Percentiles rank a stretch among this genome's conserved stretches.
Conservation (phyloP, 92 coral and sea anemone genomes). For the Chrysogorgia sp. region DNA sequence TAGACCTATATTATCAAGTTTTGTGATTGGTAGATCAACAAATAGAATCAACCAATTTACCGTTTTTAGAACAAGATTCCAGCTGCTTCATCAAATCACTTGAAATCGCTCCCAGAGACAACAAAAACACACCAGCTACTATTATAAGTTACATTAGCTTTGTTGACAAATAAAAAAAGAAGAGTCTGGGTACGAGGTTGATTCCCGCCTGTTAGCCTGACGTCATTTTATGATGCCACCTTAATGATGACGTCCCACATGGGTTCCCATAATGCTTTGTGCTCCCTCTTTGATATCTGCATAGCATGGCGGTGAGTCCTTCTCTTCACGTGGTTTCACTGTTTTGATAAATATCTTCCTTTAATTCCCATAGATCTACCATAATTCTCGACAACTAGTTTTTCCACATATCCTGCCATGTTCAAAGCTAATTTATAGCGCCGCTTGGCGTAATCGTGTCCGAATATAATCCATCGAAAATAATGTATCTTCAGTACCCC, state of each 20-base stretch:
- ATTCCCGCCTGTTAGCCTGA: no score
- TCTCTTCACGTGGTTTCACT: constrained; percentile 56
- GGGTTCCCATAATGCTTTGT: constrained; percentile 40
- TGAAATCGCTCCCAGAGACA: no score
- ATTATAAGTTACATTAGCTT: no score
- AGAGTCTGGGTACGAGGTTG: no score
- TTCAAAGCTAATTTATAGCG: background rate
- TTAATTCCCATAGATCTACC: background rate
- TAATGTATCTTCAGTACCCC: no score
- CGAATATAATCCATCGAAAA: background rate
- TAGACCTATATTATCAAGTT: no score
- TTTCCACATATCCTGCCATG: background rate
- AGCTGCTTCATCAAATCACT: no score
- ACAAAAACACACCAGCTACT: no score
- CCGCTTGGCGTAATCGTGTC: background rate
- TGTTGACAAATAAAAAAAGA: no score
- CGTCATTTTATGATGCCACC: background rate
- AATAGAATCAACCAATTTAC: no score
- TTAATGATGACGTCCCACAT: constrained; percentile 42
- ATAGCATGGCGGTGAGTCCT: constrained; percentile 65
- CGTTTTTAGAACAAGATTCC: no score
- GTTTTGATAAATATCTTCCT: background rate
- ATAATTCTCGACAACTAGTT: background rate
- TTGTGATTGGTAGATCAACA: no score
- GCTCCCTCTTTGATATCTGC: constrained; percentile 46